These are phyloP conservation scores for Misgurnus anguillicaudatus DNA, from an alignment of 2,113 vertebrate species.

Conservation along the genomic window DNA sequence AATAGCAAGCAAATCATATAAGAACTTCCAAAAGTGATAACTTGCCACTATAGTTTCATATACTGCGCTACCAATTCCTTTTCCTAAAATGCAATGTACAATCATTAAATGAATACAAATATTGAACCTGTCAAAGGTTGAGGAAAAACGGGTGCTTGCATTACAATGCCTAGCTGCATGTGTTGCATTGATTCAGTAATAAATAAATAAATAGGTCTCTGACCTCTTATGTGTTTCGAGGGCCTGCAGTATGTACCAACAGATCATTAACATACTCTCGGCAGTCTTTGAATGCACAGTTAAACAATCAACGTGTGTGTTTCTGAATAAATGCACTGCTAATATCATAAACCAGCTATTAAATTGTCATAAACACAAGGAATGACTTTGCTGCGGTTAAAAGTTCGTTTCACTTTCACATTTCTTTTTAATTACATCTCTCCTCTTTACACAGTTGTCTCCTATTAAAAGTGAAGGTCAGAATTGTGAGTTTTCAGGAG, in stretches of 20 bases:
- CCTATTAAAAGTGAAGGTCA: slow-evolving; percentile 42
- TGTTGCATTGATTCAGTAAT: not conserved
- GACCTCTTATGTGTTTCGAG: slow-evolving; percentile 23
- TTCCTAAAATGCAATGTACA: too few relatives aligned
- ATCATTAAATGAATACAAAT: not conserved
- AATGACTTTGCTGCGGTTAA: slow-evolving; percentile 6
- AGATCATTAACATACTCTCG: slow-evolving; percentile 33
- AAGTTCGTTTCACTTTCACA: slow-evolving; percentile 4
- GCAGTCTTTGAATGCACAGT: not conserved
- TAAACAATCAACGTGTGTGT: not conserved
- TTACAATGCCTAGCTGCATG: not conserved
- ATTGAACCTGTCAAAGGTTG: not conserved
- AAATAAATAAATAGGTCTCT: slow-evolving; percentile 37
- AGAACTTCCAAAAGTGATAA: too few relatives aligned
- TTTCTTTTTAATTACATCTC: slow-evolving; percentile 8
- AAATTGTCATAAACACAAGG: slow-evolving; percentile 18
- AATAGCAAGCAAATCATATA: too few relatives aligned
- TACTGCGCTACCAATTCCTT: too few relatives aligned
- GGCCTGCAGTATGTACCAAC: slow-evolving; percentile 30
- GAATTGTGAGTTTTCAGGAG: slow-evolving; percentile 20
- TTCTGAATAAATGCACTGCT: not conserved
- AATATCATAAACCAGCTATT: slow-evolving; percentile 15
- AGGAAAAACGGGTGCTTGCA: not conserved
- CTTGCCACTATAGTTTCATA: too few relatives aligned
- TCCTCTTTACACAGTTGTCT: not conserved